phyloP scores from a whole-genome alignment of 2,113 vertebrate species.

The Eurystomus gularis region DNA sequence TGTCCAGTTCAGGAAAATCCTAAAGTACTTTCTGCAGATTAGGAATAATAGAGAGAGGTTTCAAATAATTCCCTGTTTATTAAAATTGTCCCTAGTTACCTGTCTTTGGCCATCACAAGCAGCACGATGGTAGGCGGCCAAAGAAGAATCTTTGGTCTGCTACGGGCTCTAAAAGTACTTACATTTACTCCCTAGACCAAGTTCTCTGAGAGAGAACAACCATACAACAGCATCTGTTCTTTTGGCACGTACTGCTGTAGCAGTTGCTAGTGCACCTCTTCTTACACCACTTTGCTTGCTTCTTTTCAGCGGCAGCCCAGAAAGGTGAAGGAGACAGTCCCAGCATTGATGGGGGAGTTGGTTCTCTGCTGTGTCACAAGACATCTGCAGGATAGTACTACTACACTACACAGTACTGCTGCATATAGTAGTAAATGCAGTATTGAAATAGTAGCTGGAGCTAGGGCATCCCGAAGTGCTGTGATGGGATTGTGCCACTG shows the following conservation, averaged over 20 bases:
- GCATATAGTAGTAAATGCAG: too few species aligned
- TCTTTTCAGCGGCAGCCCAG: neutral
- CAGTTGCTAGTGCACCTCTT: neutral
- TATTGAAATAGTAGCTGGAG: too few species aligned
- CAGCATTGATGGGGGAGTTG: neutral
- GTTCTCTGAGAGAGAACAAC: neutral
- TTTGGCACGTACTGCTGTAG: neutral
- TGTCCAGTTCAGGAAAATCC: neutral
- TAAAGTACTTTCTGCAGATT: neutral
- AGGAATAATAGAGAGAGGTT: neutral
- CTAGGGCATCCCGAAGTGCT: too few species aligned
- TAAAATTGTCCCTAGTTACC: neutral
- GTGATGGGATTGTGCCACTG: neutral
- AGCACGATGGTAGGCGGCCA: neutral
- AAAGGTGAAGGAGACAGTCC: neutral
- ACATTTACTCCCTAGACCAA: neutral
- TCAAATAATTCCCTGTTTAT: neutral
- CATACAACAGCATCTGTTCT: neutral
- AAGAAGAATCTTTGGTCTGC: neutral
- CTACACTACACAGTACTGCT: too few species aligned
- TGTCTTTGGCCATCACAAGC: neutral
- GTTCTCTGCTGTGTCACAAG: neutral
- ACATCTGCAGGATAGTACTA: neutral
- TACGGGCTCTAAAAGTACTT: neutral
- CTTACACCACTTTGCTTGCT: neutral